Evolutionary conservation across 2,113 vertebrate genomes (phyloP), one percentile per base, ranked within the genome.

Genomic region (Calcarius ornatus): DNA sequence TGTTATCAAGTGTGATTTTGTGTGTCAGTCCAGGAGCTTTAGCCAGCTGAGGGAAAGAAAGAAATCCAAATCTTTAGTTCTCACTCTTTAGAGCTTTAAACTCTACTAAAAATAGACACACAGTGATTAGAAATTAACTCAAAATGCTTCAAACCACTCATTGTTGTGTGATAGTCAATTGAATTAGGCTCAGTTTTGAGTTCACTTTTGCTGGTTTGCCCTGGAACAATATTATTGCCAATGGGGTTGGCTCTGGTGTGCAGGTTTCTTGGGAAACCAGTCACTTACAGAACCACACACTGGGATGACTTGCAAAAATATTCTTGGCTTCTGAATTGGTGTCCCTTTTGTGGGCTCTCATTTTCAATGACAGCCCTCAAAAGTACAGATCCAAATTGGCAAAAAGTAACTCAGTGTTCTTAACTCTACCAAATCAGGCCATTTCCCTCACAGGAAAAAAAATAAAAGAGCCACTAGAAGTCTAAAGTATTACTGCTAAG

Each of bases 11-110:
- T 30, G 88, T 43, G 60, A 82, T 80, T 94, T 72, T 86, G 3
- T 61, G 5, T 51, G 42, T 63, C 75, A 88, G 38, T 27, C 48
- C 48, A 72, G 83, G 57, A 84, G 83, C 31, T 60, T 91, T 5
- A 93, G 28, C 68, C 47, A 78, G 77, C 45, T 81, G n/a, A 75
- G 75, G 43, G 50, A 70, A 20, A 43, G 23, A 68, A 19, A 43
- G 45, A 88, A 95, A 95, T 37, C 19, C 31, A 78, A 85, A 91
- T 75, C 48, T 20, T 71, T 7, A 65, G 11, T 63, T 94, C 60
- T 51, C 86, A 71, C 4, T 40, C 37, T 64, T 76, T 14, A 27
- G 8, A 30, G 20, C 22, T 69, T 60, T 43, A 48, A 73, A 60
- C 10, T 56, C 54, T 27, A 15, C 38, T 51, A 48, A 86, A 87